A percentile compares a stretch with the other conserved stretches of the same genome.
Evolutionary conservation across 2,888 invertebrate species (phyloP).

Genomic region (Mimumesa dahlbomi): DNA sequence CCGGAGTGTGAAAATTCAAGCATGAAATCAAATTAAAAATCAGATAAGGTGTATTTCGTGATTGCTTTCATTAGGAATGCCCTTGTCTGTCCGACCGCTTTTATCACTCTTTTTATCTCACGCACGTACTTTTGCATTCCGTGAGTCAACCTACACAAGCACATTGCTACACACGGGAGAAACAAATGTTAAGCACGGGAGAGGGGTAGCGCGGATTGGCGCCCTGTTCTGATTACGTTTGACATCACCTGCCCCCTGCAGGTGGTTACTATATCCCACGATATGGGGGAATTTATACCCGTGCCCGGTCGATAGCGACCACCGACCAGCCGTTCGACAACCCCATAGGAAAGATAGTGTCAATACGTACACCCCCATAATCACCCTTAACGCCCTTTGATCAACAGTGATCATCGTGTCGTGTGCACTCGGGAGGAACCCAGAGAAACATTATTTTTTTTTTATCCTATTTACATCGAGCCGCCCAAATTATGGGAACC

Average conservation of each 20-base stretch:
- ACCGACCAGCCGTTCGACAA: constrained; percentile 49
- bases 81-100: not conserved
- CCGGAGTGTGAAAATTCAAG: too few species aligned
- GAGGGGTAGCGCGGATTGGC: constrained; percentile 60
- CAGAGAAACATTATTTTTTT: too few species aligned
- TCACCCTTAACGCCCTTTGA: constrained; percentile 39
- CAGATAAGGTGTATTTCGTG: too few species aligned
- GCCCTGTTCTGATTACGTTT: constrained; percentile 61
- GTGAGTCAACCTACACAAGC: constrained; percentile 37
- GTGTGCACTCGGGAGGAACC: constrained; percentile 10
- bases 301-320: constrained; percentile 52
- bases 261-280: constrained; percentile 64
- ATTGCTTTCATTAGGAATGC: not conserved
- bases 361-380: constrained; percentile 48
- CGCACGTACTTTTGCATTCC: constrained; percentile 11
- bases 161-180: constrained; percentile 50
- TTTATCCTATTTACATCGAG: too few species aligned
- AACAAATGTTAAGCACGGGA: constrained; percentile 42
- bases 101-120: not conserved
- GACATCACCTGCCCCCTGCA: constrained; percentile 68
- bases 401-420: constrained; percentile 15
- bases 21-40: too few species aligned
- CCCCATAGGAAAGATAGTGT: constrained; percentile 43
- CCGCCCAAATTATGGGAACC: too few species aligned
- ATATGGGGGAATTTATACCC: constrained; percentile 56